Evolutionary conservation across 2,113 vertebrate genomes (phyloP).

Genomic region (Catharus minimus): DNA sequence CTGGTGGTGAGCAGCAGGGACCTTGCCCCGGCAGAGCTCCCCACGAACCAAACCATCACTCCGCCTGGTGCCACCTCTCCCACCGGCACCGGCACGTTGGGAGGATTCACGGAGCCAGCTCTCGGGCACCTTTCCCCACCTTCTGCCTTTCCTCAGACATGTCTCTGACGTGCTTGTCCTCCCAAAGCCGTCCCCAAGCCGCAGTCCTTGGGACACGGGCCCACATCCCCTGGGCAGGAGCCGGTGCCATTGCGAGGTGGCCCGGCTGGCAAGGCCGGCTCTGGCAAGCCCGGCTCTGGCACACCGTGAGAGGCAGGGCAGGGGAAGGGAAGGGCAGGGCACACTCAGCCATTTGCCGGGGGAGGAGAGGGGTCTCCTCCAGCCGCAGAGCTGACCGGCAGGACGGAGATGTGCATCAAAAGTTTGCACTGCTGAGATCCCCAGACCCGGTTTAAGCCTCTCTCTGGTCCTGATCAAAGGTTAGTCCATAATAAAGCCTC

Average conservation of each 20-base stretch:
- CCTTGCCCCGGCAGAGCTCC: neutral
- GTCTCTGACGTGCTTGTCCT: neutral
- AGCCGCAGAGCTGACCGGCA: neutral
- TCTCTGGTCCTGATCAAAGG: constrained; percentile 68
- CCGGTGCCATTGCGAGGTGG: neutral
- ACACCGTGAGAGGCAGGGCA: rapidly evolving
- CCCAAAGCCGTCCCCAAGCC: neutral
- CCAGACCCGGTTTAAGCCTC: constrained; percentile 42
- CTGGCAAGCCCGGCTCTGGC: neutral
- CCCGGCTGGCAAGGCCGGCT: neutral
- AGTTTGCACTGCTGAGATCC: constrained; percentile 36
- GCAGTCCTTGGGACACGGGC: neutral
- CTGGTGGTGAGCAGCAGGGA: neutral
- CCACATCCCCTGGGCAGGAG: neutral
- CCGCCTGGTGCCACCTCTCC: neutral
- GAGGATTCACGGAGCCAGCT: neutral
- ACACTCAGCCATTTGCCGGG: neutral
- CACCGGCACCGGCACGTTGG: rapidly evolving
- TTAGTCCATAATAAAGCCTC: constrained; percentile 44
- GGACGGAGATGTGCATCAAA: constrained; percentile 13
- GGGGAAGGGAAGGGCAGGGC: neutral
- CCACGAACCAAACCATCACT: no score
- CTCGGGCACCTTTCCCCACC: neutral
- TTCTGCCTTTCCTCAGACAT: neutral
- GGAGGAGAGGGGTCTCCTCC: neutral